Evolutionary conservation across 2,113 vertebrate genomes (phyloP).

Genomic region (Odocoileus hemionus): DNA sequence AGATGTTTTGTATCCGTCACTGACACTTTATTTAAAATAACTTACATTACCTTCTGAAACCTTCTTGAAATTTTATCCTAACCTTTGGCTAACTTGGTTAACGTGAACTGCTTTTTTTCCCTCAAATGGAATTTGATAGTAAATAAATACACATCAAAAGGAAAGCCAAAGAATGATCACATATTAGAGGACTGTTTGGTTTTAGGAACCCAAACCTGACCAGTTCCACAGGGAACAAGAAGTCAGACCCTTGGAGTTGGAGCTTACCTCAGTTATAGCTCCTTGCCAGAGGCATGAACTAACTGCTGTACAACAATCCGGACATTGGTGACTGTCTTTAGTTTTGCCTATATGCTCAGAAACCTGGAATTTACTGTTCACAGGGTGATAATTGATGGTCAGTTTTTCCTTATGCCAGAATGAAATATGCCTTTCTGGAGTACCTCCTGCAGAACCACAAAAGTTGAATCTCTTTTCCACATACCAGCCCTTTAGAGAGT

Average conservation of each 20-base stretch:
- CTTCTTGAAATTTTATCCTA: not conserved
- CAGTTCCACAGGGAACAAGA: not conserved
- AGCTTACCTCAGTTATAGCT: not conserved
- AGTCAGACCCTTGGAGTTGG: not conserved
- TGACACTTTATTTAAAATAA: conserved; percentile 9
- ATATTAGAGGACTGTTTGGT: not conserved
- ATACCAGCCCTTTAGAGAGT: not conserved
- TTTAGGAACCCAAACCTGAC: not conserved
- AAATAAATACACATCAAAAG: not conserved
- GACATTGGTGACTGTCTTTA: not conserved
- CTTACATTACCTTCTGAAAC: not conserved
- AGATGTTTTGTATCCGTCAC: not conserved
- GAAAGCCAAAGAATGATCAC: not conserved
- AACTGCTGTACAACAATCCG: not conserved
- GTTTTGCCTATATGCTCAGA: not conserved
- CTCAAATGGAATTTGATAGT: not conserved
- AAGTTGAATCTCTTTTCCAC: not conserved
- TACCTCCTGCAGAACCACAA: not conserved
- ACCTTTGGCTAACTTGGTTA: not conserved
- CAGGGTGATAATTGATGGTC: not conserved
- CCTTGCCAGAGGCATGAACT: not conserved
- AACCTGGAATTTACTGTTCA: not conserved
- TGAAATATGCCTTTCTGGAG: not conserved
- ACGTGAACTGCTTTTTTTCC: not conserved
- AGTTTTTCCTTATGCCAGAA: not conserved